Conservation (phyloP, 2,888 invertebrate species). For the Osmoderma eremita region DNA sequence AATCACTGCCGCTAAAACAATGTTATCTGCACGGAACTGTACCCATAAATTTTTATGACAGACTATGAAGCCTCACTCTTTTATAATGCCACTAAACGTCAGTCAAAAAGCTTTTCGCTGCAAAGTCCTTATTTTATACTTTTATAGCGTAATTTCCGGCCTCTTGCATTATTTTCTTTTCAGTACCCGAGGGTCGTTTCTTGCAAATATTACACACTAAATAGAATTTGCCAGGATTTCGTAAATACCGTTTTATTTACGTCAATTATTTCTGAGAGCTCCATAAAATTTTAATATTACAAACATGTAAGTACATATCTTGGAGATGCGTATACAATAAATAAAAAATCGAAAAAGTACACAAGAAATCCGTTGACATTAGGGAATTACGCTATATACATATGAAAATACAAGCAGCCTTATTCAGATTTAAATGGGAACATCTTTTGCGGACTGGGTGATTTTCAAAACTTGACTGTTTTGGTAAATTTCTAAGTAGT, state of each 20-base stretch:
- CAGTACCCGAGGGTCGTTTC: no score
- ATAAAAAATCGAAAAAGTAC: background rate
- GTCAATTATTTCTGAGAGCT: no score
- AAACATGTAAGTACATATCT: no score
- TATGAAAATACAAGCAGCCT: background rate
- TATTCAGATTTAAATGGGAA: conserved; percentile 25
- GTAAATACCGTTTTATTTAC: no score
- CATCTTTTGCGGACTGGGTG: conserved; percentile 26
- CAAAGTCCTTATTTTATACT: conserved; percentile 11
- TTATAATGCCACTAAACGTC: conserved; percentile 18
- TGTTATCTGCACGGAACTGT: background rate
- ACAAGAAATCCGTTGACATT: background rate
- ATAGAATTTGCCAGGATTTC: no score
- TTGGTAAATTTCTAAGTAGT: conserved; percentile 37
- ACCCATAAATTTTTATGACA: conserved; percentile 12
- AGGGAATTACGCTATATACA: background rate
- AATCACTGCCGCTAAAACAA: conserved; percentile 12
- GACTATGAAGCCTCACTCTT: conserved; percentile 3
- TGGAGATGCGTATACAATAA: background rate
- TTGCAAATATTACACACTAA: no score
- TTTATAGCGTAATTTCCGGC: conserved; percentile 11
- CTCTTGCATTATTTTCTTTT: background rate
- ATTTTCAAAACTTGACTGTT: conserved; percentile 29
- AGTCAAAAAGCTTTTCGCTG: conserved; percentile 31
- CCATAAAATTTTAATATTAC: no score